These are phyloP conservation scores for Acanthosoma haemorrhoidale DNA, from an alignment of 2,888 invertebrate species.

Conservation along the genomic window DNA sequence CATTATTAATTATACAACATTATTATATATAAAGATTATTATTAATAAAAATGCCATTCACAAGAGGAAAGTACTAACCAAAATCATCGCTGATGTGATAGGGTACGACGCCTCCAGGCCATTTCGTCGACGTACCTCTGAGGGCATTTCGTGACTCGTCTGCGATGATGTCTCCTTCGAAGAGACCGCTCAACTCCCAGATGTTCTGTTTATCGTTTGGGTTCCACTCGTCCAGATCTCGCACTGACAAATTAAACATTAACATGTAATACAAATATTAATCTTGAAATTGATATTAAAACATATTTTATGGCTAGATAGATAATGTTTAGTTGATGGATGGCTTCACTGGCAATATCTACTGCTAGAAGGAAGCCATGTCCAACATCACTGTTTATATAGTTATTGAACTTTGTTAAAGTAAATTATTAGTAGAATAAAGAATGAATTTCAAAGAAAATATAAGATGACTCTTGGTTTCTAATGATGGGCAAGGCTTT, in stretches of 20 bases:
- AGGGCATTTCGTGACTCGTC: slow-evolving; percentile 44
- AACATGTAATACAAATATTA: no score
- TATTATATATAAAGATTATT: neutral
- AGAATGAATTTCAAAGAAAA: no score
- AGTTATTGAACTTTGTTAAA: no score
- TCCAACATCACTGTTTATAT: no score
- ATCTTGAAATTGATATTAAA: no score
- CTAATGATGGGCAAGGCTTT: no score
- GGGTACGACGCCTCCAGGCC: slow-evolving; percentile 54
- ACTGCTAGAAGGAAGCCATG: no score
- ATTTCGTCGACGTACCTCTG: slow-evolving; percentile 45
- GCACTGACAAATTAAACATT: slow-evolving; percentile 37
- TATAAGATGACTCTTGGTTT: no score
- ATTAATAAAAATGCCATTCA: neutral
- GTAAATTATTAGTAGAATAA: no score
- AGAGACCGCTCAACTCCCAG: slow-evolving; percentile 55
- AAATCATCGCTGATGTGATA: slow-evolving; percentile 54
- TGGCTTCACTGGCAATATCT: no score
- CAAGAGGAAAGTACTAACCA: slow-evolving; percentile 46
- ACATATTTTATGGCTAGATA: no score
- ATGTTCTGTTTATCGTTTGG: slow-evolving; percentile 49
- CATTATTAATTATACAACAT: neutral
- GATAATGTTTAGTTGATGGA: no score
- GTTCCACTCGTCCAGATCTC: slow-evolving; percentile 49
- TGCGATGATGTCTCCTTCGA: slow-evolving; percentile 59